phyloP scores from a whole-genome alignment of 2,797 vertebrate genomes.

The Rhynchonycteris naso region DNA sequence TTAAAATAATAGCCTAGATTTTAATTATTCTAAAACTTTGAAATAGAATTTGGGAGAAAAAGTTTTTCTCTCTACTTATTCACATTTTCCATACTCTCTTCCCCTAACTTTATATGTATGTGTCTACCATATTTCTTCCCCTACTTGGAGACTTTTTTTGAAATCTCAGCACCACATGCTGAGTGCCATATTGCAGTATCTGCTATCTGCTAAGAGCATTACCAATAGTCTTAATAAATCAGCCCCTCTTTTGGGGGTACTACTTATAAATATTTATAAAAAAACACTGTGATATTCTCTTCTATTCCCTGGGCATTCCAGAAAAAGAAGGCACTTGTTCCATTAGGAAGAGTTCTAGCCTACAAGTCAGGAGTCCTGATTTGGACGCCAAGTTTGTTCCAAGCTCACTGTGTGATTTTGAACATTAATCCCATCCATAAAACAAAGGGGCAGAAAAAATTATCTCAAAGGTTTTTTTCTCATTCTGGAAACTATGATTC shows the following conservation, averaged over 20 bases:
- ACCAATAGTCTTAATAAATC: constrained; percentile 13
- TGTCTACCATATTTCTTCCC: background rate
- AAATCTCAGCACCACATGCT: constrained; percentile 26
- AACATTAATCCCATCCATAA: background rate
- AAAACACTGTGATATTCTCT: background rate
- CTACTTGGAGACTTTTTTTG: background rate
- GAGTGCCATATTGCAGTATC: constrained; percentile 7
- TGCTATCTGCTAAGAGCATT: constrained; percentile 20
- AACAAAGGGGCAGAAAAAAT: background rate
- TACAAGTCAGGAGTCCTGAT: background rate
- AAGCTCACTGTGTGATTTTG: background rate
- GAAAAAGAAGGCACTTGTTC: background rate
- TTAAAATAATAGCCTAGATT: background rate
- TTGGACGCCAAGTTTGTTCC: background rate
- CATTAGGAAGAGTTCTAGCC: background rate
- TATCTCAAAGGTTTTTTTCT: background rate
- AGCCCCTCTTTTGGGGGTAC: background rate
- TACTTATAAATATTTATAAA: background rate
- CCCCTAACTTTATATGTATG: background rate
- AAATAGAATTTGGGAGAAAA: background rate
- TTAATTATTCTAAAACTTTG: background rate
- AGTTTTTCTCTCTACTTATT: background rate
- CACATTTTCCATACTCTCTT: background rate
- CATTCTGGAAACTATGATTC: background rate
- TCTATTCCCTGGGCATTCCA: background rate